phyloP scores from a whole-genome alignment of 2,888 invertebrate genomes.

The Drosophila nigricruria region DNA sequence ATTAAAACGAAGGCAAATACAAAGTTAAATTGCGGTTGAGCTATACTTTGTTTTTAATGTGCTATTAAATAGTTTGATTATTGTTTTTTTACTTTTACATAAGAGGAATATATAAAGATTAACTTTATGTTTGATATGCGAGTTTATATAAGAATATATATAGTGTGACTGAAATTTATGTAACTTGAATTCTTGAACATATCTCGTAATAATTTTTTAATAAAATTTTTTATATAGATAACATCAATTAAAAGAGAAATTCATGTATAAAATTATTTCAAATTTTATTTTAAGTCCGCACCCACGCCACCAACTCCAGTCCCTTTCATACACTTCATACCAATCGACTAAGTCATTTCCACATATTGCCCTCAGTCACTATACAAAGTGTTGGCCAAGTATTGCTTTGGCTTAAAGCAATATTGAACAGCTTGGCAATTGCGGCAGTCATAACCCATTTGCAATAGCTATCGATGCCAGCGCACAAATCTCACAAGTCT shows the following conservation, averaged over 20 bases:
- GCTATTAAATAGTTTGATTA: not conserved
- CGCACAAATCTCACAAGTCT: conserved; percentile 1
- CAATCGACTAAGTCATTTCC: not conserved
- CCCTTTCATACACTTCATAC: not conserved
- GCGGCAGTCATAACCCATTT: conserved; percentile 30
- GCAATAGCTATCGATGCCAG: not conserved
- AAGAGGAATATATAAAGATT: not conserved
- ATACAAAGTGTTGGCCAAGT: not conserved
- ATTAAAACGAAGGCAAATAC: conserved; percentile 5
- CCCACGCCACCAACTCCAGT: too few relatives aligned
- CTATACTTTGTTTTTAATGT: not conserved
- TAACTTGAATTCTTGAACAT: too few relatives aligned
- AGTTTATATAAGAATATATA: too few relatives aligned
- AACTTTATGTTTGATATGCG: not conserved
- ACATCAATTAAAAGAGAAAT: too few relatives aligned
- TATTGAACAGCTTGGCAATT: conserved; percentile 29
- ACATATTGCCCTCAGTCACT: not conserved
- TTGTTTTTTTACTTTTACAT: not conserved
- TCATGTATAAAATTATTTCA: too few relatives aligned
- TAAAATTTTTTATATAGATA: too few relatives aligned
- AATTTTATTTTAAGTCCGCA: too few relatives aligned
- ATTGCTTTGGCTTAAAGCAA: not conserved
- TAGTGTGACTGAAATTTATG: too few relatives aligned
- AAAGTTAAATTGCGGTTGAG: not conserved
- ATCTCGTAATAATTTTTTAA: too few relatives aligned